Conservation (phyloP, 2,797 vertebrate genomes). For the Chiloscyllium punctatum region DNA sequence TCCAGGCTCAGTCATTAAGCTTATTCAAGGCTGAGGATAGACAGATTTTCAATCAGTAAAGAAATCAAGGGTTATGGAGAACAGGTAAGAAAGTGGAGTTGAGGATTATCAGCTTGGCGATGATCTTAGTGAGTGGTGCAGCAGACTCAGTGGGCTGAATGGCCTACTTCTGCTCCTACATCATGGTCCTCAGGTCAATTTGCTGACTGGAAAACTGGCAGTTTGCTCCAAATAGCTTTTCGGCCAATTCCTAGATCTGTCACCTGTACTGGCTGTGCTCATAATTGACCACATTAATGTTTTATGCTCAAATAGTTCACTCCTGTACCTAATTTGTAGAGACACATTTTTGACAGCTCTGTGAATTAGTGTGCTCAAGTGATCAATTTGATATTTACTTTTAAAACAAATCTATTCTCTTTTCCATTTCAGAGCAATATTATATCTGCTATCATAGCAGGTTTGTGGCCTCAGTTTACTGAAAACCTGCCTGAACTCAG, state of each 20-base stretch:
- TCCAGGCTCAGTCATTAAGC: too few species aligned
- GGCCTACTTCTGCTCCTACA: too few species aligned
- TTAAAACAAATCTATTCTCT: neutral
- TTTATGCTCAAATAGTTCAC: neutral
- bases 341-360: too few species aligned
- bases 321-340: neutral
- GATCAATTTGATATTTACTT: neutral
- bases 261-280: neutral
- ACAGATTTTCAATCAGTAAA: too few species aligned
- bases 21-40: too few species aligned
- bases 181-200: neutral
- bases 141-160: too few species aligned
- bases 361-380: neutral
- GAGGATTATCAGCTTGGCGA: too few species aligned
- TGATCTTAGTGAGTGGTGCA: too few species aligned
- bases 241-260: neutral
- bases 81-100: too few species aligned
- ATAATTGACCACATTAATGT: neutral
- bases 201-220: neutral
- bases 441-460: conserved; percentile 5
- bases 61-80: too few species aligned
- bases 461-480: conserved; percentile 41
- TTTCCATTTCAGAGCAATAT: conserved; percentile 14
- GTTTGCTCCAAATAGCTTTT: neutral
- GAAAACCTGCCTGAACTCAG: neutral